Base-by-base conservation (phyloP, 2,797 vertebrate species). In the Coregonus suidteri region DNA sequence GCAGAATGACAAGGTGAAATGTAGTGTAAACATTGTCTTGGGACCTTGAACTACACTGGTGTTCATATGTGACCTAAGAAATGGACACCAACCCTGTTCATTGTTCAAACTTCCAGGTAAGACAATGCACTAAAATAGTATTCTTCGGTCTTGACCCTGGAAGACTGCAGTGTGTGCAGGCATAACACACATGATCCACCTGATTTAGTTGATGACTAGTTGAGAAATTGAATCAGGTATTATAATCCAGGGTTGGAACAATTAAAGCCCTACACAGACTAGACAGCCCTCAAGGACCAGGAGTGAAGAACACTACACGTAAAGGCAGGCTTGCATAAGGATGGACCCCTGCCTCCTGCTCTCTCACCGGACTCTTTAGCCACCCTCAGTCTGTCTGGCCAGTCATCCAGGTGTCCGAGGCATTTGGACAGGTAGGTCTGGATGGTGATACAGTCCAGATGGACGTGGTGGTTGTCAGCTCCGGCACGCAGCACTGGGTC, bases 381-480 rank as follows among this genome's bases (percentile, higher is more conserved):
- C 15, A 99, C 97, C 82, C 90, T 91, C 74, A 99, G 94, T 66
- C 96, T 91, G 67, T 96, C 95, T 25, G 95, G 93, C 98, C 98
- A 99, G 79, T 97, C 97, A 20, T 97, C 92, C 75, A 99, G 89
- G 0, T 93, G 93, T 75, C 98, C 98, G 83, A 99, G 88, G 84
- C 97, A 99, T 82, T 99, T 99, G 25, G 97, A 90, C 2, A 99
- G 92, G 90, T 95, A 98, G 0, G 98, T 99, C 95, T 99, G 97
- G 80, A 98, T 95, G 0, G 94, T 96, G 85, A 99, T 94, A 84
- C 97, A 97, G 77, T 99, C 97, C 86, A 99, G 87, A 0, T 95
- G 95, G 18, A 99, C 86, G 1, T 95, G 75, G 0, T 90, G 94
- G 78, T 94, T 91, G 79, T 98, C 95, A 0, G 86, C 80, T 68